A percentile compares a stretch with the other conserved stretches of the same genome.
Evolutionary conservation across 2,113 vertebrate genomes (phyloP).

Genomic region (Cyanistes caeruleus): DNA sequence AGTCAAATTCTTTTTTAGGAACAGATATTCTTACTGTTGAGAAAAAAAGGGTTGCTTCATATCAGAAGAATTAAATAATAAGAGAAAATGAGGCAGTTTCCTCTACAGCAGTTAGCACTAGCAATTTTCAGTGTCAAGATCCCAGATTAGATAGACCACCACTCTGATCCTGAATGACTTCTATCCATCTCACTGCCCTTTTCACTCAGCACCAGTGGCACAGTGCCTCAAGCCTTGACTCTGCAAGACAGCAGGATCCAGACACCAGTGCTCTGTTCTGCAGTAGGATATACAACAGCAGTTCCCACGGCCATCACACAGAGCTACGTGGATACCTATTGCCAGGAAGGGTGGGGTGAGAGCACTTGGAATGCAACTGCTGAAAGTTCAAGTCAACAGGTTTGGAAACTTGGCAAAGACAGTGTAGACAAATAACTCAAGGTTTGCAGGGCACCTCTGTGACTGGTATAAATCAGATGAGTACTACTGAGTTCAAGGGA

Average conservation of each 20-base stretch:
- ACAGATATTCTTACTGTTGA: not conserved
- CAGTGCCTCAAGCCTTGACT: not conserved
- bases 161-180: not conserved
- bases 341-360: conserved; percentile 20
- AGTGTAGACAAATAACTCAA: not conserved
- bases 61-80: not conserved
- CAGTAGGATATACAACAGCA: not conserved
- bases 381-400: conserved; percentile 52
- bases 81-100: not conserved
- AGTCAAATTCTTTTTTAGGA: not conserved
- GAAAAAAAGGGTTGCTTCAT: not conserved
- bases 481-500: not conserved
- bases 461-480: conserved; percentile 7
- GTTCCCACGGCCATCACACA: not conserved
- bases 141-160: not conserved
- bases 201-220: not conserved
- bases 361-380: not conserved
- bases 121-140: not conserved
- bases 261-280: not conserved
- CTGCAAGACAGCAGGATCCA: not conserved
- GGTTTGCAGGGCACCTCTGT: conserved; percentile 7
- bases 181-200: not conserved
- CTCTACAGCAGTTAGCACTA: not conserved
- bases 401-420: conserved; percentile 42
- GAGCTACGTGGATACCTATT: not conserved